These are phyloP conservation scores for Phrynosoma blainvillii DNA, from an alignment of 2,113 vertebrate genomes.

Conservation along the genomic window DNA sequence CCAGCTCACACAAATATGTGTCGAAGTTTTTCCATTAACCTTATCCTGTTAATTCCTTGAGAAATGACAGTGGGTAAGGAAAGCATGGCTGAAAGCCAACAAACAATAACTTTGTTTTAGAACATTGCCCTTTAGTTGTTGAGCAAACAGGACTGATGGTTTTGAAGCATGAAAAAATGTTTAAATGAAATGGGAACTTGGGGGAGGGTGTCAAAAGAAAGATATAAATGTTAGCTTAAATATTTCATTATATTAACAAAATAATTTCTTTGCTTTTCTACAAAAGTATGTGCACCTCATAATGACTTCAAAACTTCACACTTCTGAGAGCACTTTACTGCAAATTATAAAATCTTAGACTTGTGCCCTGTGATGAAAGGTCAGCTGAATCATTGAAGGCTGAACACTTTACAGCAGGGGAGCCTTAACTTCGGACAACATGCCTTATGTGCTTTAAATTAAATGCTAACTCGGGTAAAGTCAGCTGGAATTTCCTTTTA, in stretches of 20 bases:
- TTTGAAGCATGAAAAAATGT: not conserved
- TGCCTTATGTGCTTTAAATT: not conserved
- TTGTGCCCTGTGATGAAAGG: not conserved
- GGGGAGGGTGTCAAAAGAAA: too few relatives aligned
- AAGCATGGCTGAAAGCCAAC: not conserved
- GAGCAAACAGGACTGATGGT: not conserved
- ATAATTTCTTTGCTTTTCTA: not conserved
- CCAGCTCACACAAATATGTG: not conserved
- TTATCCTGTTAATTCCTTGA: slow-evolving; percentile 7
- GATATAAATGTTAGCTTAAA: not conserved
- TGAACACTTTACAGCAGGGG: not conserved
- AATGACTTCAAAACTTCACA: not conserved
- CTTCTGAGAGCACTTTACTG: not conserved
- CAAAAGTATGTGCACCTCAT: not conserved
- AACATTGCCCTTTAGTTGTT: not conserved
- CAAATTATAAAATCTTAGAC: not conserved
- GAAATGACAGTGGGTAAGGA: not conserved
- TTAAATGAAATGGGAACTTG: too few relatives aligned
- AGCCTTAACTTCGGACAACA: not conserved
- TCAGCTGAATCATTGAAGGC: not conserved
- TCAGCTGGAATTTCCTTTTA: not conserved
- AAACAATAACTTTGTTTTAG: not conserved
- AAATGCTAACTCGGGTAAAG: not conserved
- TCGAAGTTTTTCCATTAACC: not conserved
- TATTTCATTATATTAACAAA: not conserved